These are phyloP conservation scores for Myotis planiceps DNA, from an alignment of 2,797 vertebrate genomes.

Conservation along the genomic window DNA sequence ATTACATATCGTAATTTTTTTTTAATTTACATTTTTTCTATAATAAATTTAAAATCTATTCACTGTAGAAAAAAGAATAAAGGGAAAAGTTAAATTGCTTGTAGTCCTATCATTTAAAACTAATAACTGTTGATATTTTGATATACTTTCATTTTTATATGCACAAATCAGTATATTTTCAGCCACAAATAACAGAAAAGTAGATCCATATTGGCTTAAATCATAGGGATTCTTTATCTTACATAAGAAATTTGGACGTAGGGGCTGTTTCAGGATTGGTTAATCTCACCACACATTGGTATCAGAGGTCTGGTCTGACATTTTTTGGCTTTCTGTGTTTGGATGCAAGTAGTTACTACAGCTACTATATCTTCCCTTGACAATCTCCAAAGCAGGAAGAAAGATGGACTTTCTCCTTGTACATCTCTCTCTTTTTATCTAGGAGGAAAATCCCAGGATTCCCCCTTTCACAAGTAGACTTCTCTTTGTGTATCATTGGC, in stretches of 20 bases:
- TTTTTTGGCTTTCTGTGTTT: not conserved
- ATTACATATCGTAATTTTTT: not conserved
- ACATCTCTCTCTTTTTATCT: not conserved
- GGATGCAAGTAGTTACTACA: not conserved
- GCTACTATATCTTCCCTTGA: not conserved
- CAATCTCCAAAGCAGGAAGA: not conserved
- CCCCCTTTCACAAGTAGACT: not conserved
- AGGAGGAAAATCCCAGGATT: not conserved
- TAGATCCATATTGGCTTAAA: not conserved
- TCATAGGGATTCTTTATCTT: not conserved
- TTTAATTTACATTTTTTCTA: slow-evolving; percentile 11
- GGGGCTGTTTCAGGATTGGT: not conserved
- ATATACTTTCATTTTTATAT: not conserved
- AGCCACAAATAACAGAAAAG: not conserved
- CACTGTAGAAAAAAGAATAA: not conserved
- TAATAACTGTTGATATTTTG: not conserved
- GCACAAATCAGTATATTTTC: not conserved
- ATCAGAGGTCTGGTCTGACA: not conserved
- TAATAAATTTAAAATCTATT: slow-evolving; percentile 29
- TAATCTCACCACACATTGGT: not conserved
- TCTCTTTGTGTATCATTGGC: not conserved
- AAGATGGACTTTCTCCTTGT: not conserved
- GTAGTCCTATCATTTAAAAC: not conserved
- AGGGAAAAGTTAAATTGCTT: not conserved
- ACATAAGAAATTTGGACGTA: not conserved